Base-by-base conservation (phyloP, 2,113 vertebrate species). In the Vombatus ursinus region DNA sequence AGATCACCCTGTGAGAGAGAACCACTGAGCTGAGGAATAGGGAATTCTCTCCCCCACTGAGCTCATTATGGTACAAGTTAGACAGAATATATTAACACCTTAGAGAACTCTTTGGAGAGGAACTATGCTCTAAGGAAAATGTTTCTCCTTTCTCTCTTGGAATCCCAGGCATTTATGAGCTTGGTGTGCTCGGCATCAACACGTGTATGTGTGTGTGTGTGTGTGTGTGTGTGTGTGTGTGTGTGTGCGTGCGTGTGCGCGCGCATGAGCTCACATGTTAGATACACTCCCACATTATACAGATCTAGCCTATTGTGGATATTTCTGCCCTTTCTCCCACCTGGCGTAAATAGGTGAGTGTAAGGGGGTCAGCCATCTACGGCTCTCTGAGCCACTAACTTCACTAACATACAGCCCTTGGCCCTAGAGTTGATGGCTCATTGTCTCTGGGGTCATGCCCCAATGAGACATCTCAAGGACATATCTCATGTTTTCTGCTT, bases 31-130 rank as follows among this genome's bases (percentile, higher is more conserved):
- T 0, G 0, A 19, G 91, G 94, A 28, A 26, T 1, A 68, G 48
- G 31, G 12, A 52, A 92, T 2, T 14, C 11, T 22, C 22, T 68
- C 53, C 54, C 61, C 37, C 44, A 6, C 77, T 50, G 94, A 53
- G 57, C 53, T 96, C 89, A 77, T 94, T 92, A 91, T n/a, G 92
- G 90, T 5, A 31, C 51, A n/a, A 90, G 49, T 68, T 92, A 84
- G 68, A 93, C 0, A 37, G 68, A 48, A 54, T 61, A 31, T 51
- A 57, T 91, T 94, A 91, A 37, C 92, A 90, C 49, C 54, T 16
- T 31, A 28, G 49, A 92, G 92, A 92, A 92, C 5, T 5, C 84
- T 91, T 93, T 91, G 91, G 94, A 31, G 3, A 44, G 51, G 0
- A 0, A 28, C 1, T 8, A 14, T 53, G 77, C 92, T 50, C 24